Evolutionary conservation across 1,140 invertebrate species (phyloP), one percentile per base, ranked within the genome.

Genomic region (Zaprionus tsacasi): DNA sequence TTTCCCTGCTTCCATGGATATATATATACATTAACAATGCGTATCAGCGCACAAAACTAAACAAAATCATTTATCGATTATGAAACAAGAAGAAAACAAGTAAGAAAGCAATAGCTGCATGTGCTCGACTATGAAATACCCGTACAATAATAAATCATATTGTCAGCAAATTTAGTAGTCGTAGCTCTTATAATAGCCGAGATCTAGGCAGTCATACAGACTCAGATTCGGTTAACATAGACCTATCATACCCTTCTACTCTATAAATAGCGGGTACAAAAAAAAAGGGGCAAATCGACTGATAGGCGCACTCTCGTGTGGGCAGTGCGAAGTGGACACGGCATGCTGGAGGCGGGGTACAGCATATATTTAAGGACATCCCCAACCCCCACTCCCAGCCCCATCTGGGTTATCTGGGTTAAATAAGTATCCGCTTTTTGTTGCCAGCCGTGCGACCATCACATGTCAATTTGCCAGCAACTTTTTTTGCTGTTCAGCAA

Each of bases 11-110:
- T n/a, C n/a, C n/a, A 60, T 45, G 43, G 13, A 7, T 30, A 25
- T 71, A 36, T 59, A 50, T 45, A 35, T 35, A 35, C 33, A 17
- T 59, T 17, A 52, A 61, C 36, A 65, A 65, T 65, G 21, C 56
- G 60, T 71, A 73, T 73, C 69, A 57, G 36, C 58, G 60, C 15
- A 78, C 70, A 70, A 72, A 72, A 70, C 78, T 81, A 89, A 89
- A 89, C 83, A 83, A 85, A 89, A 88, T 88, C 83, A 88, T 88
- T 81, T 89, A 88, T 88, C 83, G 83, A 88, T 88, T 89, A 85
- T 66, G 81, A 57, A 50, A 55, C 48, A 43, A 45, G 40, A 15
- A 45, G n/a, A 25, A 75, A 58, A 30, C 12, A 55, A n/a, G 8
- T 7, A 36, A 40, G 21, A 74, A 36, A 50, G 38, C 27, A 2